A percentile compares a stretch with the other conserved stretches of the same genome.
Evolutionary conservation across 2,113 vertebrate genomes (phyloP).

Genomic region (Arizona elegans): DNA sequence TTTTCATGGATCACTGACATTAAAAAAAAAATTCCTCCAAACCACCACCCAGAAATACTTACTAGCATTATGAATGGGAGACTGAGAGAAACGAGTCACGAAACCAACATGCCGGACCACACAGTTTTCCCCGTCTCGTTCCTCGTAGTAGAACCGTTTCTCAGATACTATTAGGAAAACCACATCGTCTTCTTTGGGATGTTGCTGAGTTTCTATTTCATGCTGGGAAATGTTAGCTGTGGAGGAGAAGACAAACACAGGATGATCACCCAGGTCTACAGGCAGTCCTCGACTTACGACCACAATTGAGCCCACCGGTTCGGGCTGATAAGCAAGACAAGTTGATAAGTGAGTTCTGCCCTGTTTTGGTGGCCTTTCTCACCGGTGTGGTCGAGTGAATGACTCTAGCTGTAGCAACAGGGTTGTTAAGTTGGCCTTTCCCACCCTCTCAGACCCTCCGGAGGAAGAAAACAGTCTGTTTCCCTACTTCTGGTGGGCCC

Average conservation of each 20-base stretch:
- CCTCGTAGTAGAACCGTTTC: constrained; percentile 52
- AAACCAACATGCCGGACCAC: constrained; percentile 63
- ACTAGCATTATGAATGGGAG: constrained; percentile 1
- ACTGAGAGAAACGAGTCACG: constrained; percentile 64
- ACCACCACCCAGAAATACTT: background rate
- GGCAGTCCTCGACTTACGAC: background rate
- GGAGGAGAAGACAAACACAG: background rate
- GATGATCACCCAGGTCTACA: background rate
- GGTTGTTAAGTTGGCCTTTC: no score
- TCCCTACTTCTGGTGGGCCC: no score
- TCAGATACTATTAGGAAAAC: constrained; percentile 73
- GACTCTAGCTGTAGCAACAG: no score
- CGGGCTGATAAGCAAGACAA: background rate
- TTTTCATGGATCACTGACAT: constrained; percentile 48
- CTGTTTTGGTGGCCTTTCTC: no score
- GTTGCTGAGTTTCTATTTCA: constrained; percentile 68
- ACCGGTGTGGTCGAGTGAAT: no score
- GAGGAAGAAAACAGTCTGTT: no score
- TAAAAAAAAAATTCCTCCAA: constrained; percentile 32
- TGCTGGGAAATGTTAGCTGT: constrained; percentile 63
- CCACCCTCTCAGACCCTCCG: no score
- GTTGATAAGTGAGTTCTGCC: no score
- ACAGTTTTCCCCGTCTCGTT: background rate
- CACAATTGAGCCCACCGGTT: background rate
- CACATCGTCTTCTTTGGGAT: constrained; percentile 83